phyloP scores from a whole-genome alignment of 1,140 invertebrate species.

The Heliconius himera region DNA sequence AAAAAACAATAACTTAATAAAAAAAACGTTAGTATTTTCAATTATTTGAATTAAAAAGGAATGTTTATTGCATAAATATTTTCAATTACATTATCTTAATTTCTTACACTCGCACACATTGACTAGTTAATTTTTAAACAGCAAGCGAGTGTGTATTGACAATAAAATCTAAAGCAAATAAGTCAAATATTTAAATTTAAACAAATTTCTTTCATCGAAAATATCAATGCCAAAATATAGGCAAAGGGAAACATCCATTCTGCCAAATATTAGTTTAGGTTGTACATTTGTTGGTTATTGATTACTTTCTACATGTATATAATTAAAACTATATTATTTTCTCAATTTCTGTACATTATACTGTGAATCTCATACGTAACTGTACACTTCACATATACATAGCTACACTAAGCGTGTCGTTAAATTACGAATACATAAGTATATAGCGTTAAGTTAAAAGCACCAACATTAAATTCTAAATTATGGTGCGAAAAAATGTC shows the following conservation, averaged over 20 bases:
- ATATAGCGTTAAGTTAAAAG: constrained; percentile 23
- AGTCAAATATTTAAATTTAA: background rate
- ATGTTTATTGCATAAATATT: constrained; percentile 46
- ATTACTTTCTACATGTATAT: constrained; percentile 20
- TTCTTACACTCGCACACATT: constrained; percentile 43
- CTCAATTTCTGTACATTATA: constrained; percentile 64
- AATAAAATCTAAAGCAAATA: background rate
- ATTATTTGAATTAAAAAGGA: constrained; percentile 31
- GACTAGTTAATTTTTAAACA: constrained; percentile 57
- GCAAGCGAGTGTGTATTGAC: constrained; percentile 38
- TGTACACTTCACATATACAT: constrained; percentile 68
- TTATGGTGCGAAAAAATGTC: constrained; percentile 32
- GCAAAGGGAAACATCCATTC: background rate
- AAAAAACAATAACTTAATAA: constrained; percentile 10
- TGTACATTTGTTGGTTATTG: constrained; percentile 6
- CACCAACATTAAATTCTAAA: constrained; percentile 31
- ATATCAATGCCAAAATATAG: background rate
- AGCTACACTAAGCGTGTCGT: constrained; percentile 24
- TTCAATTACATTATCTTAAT: constrained; percentile 22
- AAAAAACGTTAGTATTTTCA: constrained; percentile 12
- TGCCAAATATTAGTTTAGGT: background rate
- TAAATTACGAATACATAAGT: constrained; percentile 21
- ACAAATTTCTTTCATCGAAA: background rate
- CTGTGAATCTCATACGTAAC: constrained; percentile 79
- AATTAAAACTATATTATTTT: constrained; percentile 30